Evolutionary conservation across 2,888 invertebrate genomes (phyloP), one percentile per base, ranked within the genome.

Genomic region (Lycaena phlaeas): DNA sequence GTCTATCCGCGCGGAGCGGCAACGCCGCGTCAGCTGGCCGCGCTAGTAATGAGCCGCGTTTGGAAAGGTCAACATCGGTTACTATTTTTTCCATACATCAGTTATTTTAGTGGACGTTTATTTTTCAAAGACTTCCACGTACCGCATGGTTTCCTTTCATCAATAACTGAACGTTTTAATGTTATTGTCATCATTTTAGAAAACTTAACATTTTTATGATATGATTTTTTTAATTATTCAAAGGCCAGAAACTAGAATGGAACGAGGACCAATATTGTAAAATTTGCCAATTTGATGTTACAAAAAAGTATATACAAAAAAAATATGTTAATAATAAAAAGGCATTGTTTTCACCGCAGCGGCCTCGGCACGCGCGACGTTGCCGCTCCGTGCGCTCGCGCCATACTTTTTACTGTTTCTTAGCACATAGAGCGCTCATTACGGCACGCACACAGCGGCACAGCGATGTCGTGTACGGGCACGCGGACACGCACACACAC

Each of bases 371-470:
- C 71, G 71, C 62, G 77, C 79, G 66, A 62, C 64, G 81, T 81
- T 84, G 82, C 79, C 84, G 64, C 63, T 64, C 68, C 50, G 73
- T 64, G 66, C 75, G 68, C 73, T 73, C 79, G 79, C 82, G 82
- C 84, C 82, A 78, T 85, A 86, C 86, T 86, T 86, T 86, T 86
- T 85, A 85, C 85, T 86, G 86, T 86, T 86, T 82, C 85, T 85
- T 77, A 72, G 74, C 75, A 79, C 78, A 82, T 82, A 85, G 81
- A 77, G 64, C 77, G 75, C 79, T 81, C 82, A 79, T 82, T 78
- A 79, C 81, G 49, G 45, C 55, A 61, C 61, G 53, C 62, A 61
- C 60, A 60, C 58, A 57, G 37, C 42, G 49, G 45, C 50, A 40
- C 53, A 42, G 56, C 31, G 40, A 56, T 57, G 59, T 78, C 77